Evolutionary conservation across 1,140 invertebrate genomes (phyloP).

Genomic region (Drosophila eugracilis): DNA sequence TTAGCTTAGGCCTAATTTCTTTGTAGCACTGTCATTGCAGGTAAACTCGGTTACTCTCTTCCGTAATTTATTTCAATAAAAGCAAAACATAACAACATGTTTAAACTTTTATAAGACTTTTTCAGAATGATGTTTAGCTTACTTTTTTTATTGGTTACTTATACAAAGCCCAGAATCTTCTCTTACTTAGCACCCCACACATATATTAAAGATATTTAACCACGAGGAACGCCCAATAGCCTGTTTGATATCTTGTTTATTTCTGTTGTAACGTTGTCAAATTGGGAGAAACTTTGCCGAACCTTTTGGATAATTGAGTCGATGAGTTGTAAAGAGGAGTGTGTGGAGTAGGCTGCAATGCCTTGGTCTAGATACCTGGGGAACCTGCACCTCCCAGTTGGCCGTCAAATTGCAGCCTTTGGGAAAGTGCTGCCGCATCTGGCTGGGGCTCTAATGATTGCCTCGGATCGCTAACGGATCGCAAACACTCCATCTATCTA

Average conservation of each 20-base stretch:
- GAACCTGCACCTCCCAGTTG: slow-evolving; percentile 45
- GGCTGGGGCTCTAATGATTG: slow-evolving; percentile 33
- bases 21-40: slow-evolving; percentile 4
- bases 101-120: too few species aligned
- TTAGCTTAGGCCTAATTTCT: slow-evolving; percentile 10
- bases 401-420: slow-evolving; percentile 52
- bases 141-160: too few species aligned
- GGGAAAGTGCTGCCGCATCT: slow-evolving; percentile 50
- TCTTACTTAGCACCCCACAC: not conserved
- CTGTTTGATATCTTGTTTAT: slow-evolving; percentile 3
- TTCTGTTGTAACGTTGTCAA: slow-evolving; percentile 2
- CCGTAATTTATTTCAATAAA: too few species aligned
- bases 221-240: not conserved
- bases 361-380: slow-evolving; percentile 40
- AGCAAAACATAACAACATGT: too few species aligned
- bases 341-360: slow-evolving; percentile 28
- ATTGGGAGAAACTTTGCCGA: slow-evolving; percentile 18
- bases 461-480: slow-evolving; percentile 30
- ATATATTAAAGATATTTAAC: not conserved
- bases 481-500: slow-evolving; percentile 23
- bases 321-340: slow-evolving; percentile 22
- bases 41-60: not conserved
- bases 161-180: not conserved
- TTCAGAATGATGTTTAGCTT: too few species aligned
- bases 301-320: slow-evolving; percentile 13